phyloP scores from a whole-genome alignment of 2,888 invertebrate species.

The Athalia circularis region DNA sequence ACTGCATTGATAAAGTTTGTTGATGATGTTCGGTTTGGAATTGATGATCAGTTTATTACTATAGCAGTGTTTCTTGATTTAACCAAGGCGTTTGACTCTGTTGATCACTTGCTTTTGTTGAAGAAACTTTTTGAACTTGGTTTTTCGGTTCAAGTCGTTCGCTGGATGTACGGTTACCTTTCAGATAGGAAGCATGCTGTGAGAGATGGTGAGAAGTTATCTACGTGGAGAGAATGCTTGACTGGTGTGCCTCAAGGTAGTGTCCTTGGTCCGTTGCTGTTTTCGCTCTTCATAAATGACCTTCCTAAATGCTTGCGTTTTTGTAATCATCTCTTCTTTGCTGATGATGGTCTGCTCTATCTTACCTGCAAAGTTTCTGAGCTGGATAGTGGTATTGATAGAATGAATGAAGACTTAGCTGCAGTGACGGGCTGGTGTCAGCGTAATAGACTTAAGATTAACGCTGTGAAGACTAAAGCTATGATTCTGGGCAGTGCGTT shows the following conservation, averaged over 20 bases:
- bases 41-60: conserved; percentile 6
- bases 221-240: too few relatives aligned
- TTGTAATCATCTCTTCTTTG: conserved; percentile 29
- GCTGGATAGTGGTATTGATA: neutral
- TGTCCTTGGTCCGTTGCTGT: conserved; percentile 8
- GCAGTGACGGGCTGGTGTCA: neutral
- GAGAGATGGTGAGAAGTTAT: neutral
- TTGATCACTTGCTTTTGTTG: conserved; percentile 3
- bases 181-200: conserved; percentile 16
- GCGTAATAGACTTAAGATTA: neutral
- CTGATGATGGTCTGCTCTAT: conserved; percentile 45
- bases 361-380: conserved; percentile 3
- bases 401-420: neutral
- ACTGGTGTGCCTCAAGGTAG: neutral
- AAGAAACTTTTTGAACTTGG: neutral
- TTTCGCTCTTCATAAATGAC: conserved; percentile 42
- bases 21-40: conserved; percentile 16
- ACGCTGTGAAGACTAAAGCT: neutral
- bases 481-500: too few relatives aligned
- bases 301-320: neutral
- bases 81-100: conserved; percentile 14
- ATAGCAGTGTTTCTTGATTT: too few relatives aligned
- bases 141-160: neutral
- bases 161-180: conserved; percentile 12
- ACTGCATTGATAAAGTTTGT: too few relatives aligned